These are phyloP conservation scores for Magallana angulata DNA, from an alignment of 1,140 invertebrate genomes.

Conservation along the genomic window DNA sequence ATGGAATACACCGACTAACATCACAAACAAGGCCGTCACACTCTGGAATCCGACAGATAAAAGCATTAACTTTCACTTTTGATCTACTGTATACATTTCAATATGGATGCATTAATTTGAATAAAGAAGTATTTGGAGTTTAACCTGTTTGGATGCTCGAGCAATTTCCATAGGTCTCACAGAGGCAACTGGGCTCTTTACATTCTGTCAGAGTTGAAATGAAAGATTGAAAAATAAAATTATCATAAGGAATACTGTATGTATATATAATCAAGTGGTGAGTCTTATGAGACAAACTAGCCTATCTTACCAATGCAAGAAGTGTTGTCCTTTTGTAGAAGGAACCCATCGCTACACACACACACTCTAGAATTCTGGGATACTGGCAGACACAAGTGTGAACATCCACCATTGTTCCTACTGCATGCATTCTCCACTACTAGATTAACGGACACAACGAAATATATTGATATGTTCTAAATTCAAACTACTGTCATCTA, in stretches of 20 bases:
- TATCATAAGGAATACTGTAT: no score
- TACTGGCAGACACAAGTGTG: constrained; percentile 9
- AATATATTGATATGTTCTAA: no score
- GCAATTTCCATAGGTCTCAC: background rate
- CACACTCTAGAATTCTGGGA: background rate
- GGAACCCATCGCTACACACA: background rate
- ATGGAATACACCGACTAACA: background rate
- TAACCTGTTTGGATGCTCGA: background rate
- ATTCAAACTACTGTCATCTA: no score
- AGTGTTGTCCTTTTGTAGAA: background rate
- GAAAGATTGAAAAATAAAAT: no score
- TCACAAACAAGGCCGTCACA: background rate
- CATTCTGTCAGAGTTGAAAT: background rate
- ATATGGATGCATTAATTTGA: background rate
- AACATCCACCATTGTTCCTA: background rate
- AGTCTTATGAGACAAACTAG: no score
- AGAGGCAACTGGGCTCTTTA: background rate
- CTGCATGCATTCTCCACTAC: background rate
- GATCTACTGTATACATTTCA: background rate
- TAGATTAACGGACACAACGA: background rate
- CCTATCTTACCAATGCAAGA: background rate
- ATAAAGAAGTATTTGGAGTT: background rate
- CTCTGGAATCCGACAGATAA: background rate
- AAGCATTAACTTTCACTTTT: background rate
- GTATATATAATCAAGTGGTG: no score